Evolutionary conservation across 2,888 invertebrate species (phyloP).

Genomic region (Acutogordius australiensis): DNA sequence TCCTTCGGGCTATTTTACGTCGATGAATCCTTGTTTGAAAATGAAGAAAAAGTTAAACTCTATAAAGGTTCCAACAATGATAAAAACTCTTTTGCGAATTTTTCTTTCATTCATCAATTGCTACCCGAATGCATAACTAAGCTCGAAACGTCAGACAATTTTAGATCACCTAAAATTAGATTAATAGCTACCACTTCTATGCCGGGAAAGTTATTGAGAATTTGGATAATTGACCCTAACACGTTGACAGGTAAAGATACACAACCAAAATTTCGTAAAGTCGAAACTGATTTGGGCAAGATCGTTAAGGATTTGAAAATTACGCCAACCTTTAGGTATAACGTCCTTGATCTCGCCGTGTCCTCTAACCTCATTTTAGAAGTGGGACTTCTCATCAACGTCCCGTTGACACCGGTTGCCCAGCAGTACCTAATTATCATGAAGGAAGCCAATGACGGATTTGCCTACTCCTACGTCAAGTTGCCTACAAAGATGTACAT

Average conservation of each 20-base stretch:
- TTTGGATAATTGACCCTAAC: slow-evolving; percentile 1
- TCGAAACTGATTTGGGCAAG: no score
- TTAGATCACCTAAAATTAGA: not conserved
- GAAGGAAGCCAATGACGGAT: no score
- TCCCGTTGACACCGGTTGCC: no score
- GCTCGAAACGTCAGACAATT: not conserved
- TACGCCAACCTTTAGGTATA: not conserved
- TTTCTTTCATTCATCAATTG: not conserved
- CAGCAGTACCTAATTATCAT: no score
- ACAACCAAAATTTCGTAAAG: no score
- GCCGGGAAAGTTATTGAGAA: not conserved
- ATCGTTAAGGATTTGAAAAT: not conserved
- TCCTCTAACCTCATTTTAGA: not conserved
- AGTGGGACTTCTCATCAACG: not conserved
- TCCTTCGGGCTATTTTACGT: not conserved
- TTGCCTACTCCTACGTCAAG: no score
- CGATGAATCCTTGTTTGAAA: not conserved
- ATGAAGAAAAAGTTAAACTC: no score
- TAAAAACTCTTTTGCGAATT: not conserved
- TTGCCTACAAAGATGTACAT: no score
- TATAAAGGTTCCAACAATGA: not conserved
- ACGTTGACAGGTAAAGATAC: not conserved
- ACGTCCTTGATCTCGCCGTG: not conserved
- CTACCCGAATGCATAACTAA: not conserved
- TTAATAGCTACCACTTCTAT: not conserved